Evolutionary conservation across 2,797 vertebrate species (phyloP).

Genomic region (Threskiornis aethiopicus): DNA sequence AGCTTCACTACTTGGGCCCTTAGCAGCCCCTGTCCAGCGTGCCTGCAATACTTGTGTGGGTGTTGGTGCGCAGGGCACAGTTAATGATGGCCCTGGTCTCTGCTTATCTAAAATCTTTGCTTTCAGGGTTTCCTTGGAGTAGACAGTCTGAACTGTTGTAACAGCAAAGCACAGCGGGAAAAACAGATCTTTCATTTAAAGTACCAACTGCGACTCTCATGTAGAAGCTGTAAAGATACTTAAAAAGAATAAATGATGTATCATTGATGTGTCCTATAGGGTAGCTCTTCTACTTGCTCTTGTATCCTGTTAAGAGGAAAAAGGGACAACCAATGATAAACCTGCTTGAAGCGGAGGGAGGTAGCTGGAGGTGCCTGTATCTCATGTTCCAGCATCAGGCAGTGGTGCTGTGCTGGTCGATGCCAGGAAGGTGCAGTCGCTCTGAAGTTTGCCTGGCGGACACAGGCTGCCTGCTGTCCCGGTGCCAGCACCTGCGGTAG

Average conservation of each 20-base stretch:
- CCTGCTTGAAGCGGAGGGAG: neutral
- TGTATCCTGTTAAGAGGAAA: neutral
- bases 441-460: neutral
- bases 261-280: neutral
- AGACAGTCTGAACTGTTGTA: neutral
- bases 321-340: neutral
- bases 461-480: neutral
- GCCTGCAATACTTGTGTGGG: neutral
- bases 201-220: neutral
- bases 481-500: neutral
- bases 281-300: neutral
- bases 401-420: neutral
- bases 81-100: neutral
- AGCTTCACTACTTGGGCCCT: neutral
- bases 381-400: neutral
- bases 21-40: neutral
- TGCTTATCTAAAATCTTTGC: neutral
- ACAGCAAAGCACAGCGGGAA: neutral
- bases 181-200: neutral
- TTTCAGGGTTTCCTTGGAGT: neutral
- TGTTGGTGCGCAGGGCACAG: neutral
- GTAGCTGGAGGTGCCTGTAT: neutral
- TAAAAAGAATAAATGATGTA: neutral
- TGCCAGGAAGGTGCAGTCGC: neutral
- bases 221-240: neutral